phyloP scores from a whole-genome alignment of 30 jellyfish, hydroid and myxozoan species.

The Cassiopea xamachana region DNA sequence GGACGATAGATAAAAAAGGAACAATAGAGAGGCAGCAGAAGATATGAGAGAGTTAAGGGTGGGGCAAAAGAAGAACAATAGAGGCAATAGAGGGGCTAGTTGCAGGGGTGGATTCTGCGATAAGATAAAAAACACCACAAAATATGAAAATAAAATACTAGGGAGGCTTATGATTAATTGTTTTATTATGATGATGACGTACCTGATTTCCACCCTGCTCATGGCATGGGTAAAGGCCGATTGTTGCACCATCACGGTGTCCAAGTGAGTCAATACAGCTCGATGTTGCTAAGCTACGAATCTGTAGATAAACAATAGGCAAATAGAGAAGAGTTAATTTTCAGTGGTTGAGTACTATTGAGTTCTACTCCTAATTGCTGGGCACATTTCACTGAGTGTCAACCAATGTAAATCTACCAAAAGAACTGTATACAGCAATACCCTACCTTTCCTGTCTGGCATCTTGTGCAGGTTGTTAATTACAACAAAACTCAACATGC shows the following conservation, averaged over 20 bases:
- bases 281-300: constrained; percentile 69
- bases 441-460: too few species aligned
- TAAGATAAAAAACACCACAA: background rate
- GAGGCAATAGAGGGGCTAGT: too few species aligned
- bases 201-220: constrained; percentile 95
- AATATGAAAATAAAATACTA: background rate
- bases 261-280: constrained; percentile 85
- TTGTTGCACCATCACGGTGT: constrained; percentile 82
- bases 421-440: too few species aligned
- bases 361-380: background rate
- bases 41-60: too few species aligned
- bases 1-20: too few species aligned
- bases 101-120: background rate
- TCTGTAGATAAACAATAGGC: constrained; percentile 22
- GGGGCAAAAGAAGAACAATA: too few species aligned
- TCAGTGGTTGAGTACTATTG: background rate
- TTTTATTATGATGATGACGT: background rate
- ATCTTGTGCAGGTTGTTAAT: too few species aligned
- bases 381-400: too few species aligned
- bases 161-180: too few species aligned
- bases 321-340: background rate
- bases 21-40: too few species aligned
- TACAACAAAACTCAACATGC: too few species aligned
- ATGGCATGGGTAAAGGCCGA: constrained; percentile 81
- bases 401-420: too few species aligned